phyloP scores from a whole-genome alignment of 1,140 invertebrate genomes.

The Aphelinus certus region DNA sequence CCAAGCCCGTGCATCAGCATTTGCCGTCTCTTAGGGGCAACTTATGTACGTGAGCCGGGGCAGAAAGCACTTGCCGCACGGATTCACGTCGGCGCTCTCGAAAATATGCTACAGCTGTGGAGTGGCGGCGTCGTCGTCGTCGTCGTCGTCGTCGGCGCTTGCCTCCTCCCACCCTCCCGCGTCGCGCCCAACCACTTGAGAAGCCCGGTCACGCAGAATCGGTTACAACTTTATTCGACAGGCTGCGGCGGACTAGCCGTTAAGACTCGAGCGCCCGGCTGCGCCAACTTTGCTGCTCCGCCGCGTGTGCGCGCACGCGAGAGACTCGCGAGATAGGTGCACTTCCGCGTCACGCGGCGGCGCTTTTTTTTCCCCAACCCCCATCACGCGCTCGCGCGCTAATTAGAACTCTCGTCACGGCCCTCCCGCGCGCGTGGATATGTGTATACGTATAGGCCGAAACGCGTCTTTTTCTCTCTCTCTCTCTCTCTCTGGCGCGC shows the following conservation, averaged over 20 bases:
- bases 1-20: not conserved
- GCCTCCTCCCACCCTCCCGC: too few relatives aligned
- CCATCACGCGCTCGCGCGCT: not conserved
- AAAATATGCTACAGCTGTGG: not conserved
- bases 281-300: conserved; percentile 16
- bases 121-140: not conserved
- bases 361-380: too few relatives aligned
- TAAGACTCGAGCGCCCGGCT: not conserved
- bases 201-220: conserved; percentile 39
- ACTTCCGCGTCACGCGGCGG: too few relatives aligned
- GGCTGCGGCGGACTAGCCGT: conserved; percentile 11
- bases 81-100: not conserved
- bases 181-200: not conserved
- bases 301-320: not conserved
- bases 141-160: not conserved
- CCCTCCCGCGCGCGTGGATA: too few relatives aligned
- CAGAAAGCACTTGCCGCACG: not conserved
- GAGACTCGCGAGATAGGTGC: conserved; percentile 16
- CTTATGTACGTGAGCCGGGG: not conserved
- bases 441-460: too few relatives aligned
- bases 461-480: conserved; percentile 10
- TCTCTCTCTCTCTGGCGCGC: too few relatives aligned
- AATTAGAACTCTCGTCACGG: conserved; percentile 37
- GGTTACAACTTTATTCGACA: conserved; percentile 37
- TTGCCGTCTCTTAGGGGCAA: not conserved